Percentiles rank a stretch among this genome's conserved stretches.
phyloP scores from a whole-genome alignment of 2,888 invertebrate genomes.

The Cantharis flavilabris region DNA sequence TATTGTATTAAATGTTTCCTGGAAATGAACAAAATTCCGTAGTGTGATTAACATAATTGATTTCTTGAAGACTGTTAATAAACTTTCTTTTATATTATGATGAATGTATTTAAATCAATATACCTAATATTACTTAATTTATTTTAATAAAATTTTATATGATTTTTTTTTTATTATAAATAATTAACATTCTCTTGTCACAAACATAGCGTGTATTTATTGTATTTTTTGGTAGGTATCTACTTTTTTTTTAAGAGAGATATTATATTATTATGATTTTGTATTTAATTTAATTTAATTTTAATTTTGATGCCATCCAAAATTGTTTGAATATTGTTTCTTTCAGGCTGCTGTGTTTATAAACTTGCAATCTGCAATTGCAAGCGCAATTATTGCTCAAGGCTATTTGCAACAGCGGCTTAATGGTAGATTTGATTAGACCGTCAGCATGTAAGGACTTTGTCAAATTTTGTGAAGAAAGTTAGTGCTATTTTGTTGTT shows the following conservation, averaged over 20 bases:
- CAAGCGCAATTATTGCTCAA: no score
- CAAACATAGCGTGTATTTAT: background rate
- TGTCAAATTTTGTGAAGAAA: no score
- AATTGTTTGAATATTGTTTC: background rate
- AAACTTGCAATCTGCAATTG: no score
- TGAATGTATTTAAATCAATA: background rate
- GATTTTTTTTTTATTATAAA: background rate
- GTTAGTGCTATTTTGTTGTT: no score
- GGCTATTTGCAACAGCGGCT: no score
- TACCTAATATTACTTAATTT: background rate
- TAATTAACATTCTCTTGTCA: background rate
- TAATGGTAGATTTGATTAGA: no score
- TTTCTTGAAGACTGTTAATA: constrained; percentile 38
- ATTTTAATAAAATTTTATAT: background rate
- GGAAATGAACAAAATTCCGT: constrained; percentile 28
- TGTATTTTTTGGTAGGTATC: background rate
- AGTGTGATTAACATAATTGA: constrained; percentile 22
- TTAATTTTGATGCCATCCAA: background rate
- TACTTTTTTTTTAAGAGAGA: background rate
- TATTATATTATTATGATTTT: background rate
- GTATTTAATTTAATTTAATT: background rate
- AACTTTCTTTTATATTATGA: constrained; percentile 33
- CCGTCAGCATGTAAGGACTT: no score
- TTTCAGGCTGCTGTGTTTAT: background rate
- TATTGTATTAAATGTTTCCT: constrained; percentile 30